Evolutionary conservation across 2,797 vertebrate genomes (phyloP).

Genomic region (Sardinella longiceps): DNA sequence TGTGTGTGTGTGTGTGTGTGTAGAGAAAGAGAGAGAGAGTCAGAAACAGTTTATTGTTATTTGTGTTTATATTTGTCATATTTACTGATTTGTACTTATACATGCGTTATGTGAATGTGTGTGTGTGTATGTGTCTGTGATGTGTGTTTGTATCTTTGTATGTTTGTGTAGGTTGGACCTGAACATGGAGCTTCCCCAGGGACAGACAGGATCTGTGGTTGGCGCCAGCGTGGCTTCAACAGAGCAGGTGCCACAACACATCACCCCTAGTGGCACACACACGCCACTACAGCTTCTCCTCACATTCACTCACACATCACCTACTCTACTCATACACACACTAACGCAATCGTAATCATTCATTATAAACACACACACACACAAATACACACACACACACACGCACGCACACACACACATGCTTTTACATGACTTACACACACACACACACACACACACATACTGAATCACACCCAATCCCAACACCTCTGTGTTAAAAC

Average conservation of each 20-base stretch:
- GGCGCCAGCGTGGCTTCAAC: constrained; percentile 81
- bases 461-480: not conserved
- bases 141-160: not conserved
- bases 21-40: not conserved
- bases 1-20: not conserved
- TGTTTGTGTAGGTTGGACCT: constrained; percentile 77
- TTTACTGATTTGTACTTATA: not conserved
- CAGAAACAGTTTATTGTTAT: not conserved
- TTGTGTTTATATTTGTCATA: no score
- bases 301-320: not conserved
- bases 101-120: not conserved
- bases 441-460: not conserved
- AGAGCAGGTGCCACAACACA: constrained; percentile 76
- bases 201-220: constrained; percentile 80
- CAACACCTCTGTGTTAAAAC: not conserved
- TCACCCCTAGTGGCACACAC: constrained; percentile 2
- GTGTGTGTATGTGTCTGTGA: not conserved
- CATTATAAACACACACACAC: not conserved
- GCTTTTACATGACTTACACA: not conserved
- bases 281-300: not conserved
- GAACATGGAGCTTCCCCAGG: constrained; percentile 87
- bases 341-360: no score
- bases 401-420: not conserved
- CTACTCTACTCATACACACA: not conserved
- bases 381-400: not conserved